Conservation (phyloP, 2,888 invertebrate species). For the Myopa tessellatipennis region DNA sequence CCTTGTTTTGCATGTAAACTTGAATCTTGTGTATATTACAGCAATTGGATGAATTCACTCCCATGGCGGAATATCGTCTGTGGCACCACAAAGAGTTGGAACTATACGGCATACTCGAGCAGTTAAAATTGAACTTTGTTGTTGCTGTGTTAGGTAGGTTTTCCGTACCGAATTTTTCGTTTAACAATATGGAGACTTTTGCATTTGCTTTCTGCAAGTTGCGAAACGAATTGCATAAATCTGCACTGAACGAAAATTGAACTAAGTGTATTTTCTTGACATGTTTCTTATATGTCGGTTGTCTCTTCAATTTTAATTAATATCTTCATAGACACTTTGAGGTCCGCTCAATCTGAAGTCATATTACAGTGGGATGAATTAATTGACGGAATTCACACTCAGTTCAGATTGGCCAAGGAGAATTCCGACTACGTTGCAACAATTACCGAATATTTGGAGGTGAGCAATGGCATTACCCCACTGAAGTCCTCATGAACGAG, state of each 20-base stretch:
- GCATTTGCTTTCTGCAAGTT: no score
- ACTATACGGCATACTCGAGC: conserved; percentile 82
- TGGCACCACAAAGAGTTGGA: conserved; percentile 87
- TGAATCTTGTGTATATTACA: conserved; percentile 49
- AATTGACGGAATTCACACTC: conserved; percentile 50
- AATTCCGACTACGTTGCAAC: conserved; percentile 66
- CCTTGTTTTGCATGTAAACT: neutral
- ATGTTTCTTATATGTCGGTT: neutral
- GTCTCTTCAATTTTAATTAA: no score
- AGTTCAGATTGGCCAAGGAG: conserved; percentile 64
- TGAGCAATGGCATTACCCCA: conserved; percentile 56
- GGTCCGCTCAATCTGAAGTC: conserved; percentile 49
- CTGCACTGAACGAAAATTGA: no score
- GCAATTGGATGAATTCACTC: conserved; percentile 78
- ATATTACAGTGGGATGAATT: conserved; percentile 57
- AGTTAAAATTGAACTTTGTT: conserved; percentile 77
- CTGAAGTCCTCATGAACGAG: neutral
- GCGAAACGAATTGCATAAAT: no score
- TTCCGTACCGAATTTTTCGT: no score
- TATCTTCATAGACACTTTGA: conserved; percentile 64
- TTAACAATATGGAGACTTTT: no score
- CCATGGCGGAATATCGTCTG: conserved; percentile 85
- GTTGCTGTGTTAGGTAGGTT: conserved; percentile 55
- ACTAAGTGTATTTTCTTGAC: no score
- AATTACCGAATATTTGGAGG: conserved; percentile 68